These are phyloP conservation scores for Drosophila histrio DNA, from an alignment of 2,888 invertebrate species.

Conservation along the genomic window DNA sequence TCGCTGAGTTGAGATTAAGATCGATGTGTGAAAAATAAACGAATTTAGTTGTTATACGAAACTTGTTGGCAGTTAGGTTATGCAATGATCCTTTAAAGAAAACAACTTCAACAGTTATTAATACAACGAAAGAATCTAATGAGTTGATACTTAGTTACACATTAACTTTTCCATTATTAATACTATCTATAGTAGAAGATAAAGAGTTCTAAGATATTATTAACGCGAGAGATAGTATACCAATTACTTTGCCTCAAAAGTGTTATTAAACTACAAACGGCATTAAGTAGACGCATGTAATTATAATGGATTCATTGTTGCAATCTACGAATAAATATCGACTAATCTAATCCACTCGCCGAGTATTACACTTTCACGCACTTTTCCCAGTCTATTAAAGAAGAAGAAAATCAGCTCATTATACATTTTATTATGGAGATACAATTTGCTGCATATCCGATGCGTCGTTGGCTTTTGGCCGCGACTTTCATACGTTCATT, in stretches of 20 bases:
- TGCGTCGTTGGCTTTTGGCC: constrained; percentile 24
- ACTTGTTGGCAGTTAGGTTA: too few relatives aligned
- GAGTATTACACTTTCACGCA: constrained; percentile 13
- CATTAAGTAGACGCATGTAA: too few relatives aligned
- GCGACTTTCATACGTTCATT: constrained; percentile 35
- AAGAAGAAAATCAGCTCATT: constrained; percentile 21
- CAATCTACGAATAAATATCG: neutral
- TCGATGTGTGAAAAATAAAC: constrained; percentile 24
- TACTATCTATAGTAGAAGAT: too few relatives aligned
- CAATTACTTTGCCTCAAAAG: too few relatives aligned
- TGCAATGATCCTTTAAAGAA: neutral
- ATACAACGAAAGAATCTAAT: too few relatives aligned
- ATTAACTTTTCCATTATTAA: too few relatives aligned
- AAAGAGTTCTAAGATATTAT: too few relatives aligned
- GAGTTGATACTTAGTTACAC: too few relatives aligned
- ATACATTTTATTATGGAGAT: constrained; percentile 18
- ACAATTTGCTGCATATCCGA: constrained; percentile 41
- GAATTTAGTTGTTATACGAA: too few relatives aligned
- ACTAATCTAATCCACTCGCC: neutral
- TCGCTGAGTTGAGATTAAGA: constrained; percentile 5
- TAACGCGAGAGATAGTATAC: too few relatives aligned
- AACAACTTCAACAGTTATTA: neutral
- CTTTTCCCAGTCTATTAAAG: constrained; percentile 8
- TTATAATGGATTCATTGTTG: neutral
- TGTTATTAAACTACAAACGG: neutral